Evolutionary conservation across 2,113 vertebrate genomes (phyloP).

Genomic region (Gymnorhina tibicen): DNA sequence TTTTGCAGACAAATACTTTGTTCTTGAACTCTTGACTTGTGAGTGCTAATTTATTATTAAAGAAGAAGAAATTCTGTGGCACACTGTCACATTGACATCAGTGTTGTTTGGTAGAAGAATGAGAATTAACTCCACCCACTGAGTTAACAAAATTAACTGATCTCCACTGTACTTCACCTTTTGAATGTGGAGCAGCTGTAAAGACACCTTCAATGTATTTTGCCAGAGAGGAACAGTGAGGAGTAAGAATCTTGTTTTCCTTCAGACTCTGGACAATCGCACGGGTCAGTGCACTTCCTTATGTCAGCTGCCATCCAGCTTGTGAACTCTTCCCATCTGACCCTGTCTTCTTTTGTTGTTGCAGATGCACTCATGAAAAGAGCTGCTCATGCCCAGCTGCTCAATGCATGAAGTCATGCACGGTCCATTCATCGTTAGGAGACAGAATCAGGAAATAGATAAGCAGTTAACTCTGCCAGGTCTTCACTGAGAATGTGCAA

Average conservation of each 20-base stretch:
- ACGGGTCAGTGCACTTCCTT: background rate
- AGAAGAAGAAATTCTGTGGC: background rate
- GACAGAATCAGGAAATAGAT: background rate
- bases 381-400: background rate
- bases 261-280: background rate
- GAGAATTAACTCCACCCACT: background rate
- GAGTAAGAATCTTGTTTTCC: background rate
- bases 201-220: background rate
- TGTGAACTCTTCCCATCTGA: background rate
- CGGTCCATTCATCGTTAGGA: background rate
- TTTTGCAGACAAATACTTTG: background rate
- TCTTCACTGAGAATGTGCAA: background rate
- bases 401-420: rapidly evolving
- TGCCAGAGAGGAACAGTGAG: background rate
- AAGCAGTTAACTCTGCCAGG: background rate
- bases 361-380: background rate
- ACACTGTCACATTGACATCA: background rate
- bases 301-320: background rate
- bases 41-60: background rate
- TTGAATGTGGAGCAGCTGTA: background rate
- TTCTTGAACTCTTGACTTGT: background rate
- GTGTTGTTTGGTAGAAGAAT: background rate
- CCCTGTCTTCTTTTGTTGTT: background rate
- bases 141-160: background rate
- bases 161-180: background rate